These are phyloP conservation scores for Lophius americanus DNA, from an alignment of 2,797 vertebrate species.

Conservation along the genomic window DNA sequence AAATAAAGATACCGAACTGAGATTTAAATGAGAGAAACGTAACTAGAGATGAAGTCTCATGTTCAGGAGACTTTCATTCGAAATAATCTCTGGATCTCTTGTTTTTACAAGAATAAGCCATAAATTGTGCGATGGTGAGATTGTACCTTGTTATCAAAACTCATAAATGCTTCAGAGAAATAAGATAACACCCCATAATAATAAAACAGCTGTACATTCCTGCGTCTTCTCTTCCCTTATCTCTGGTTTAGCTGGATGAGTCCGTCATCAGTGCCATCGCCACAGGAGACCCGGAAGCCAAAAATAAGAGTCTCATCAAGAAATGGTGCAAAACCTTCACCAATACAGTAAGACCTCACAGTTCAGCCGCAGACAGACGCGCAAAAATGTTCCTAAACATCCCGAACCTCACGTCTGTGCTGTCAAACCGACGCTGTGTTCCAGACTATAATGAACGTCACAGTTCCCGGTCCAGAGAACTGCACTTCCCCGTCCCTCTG, in stretches of 20 bases:
- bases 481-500: slow-evolving; percentile 85
- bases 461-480: slow-evolving; percentile 82
- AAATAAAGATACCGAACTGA: too few species aligned
- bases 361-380: not conserved
- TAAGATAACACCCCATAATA: too few species aligned
- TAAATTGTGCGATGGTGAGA: too few species aligned
- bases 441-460: slow-evolving; percentile 83
- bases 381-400: not conserved
- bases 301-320: slow-evolving; percentile 90
- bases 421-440: slow-evolving; percentile 39
- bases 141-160: too few species aligned
- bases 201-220: not conserved
- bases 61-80: too few species aligned
- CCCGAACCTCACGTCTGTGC: not conserved
- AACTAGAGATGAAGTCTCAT: too few species aligned
- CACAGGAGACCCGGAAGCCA: slow-evolving; percentile 80
- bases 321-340: slow-evolving; percentile 86
- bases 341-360: slow-evolving; percentile 66
- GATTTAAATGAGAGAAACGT: too few species aligned
- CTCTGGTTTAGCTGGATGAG: slow-evolving; percentile 84
- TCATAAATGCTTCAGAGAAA: too few species aligned
- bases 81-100: too few species aligned
- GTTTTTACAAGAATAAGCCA: too few species aligned
- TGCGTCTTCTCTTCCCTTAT: not conserved
- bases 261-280: slow-evolving; percentile 88